These are phyloP conservation scores for Dendropsophus ebraccatus DNA, from an alignment of 2,113 vertebrate genomes.

Conservation along the genomic window DNA sequence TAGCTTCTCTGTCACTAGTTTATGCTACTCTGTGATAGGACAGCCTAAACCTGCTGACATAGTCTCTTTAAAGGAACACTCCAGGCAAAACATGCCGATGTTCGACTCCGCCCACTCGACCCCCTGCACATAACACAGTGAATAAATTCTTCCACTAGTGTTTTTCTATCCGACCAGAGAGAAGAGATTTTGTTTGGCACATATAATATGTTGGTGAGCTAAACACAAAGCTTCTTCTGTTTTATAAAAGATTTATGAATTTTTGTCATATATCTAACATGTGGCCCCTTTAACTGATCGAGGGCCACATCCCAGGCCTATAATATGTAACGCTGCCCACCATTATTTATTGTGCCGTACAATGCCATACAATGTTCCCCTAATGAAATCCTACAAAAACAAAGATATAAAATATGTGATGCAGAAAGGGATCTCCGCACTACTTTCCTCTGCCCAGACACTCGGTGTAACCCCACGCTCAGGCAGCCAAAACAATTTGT, in stretches of 20 bases:
- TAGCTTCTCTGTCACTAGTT: too few relatives aligned
- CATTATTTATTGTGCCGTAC: neutral
- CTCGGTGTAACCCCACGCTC: neutral
- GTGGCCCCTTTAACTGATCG: neutral
- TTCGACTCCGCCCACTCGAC: too few relatives aligned
- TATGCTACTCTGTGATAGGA: too few relatives aligned
- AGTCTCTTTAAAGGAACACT: too few relatives aligned
- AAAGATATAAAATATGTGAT: constrained; percentile 17
- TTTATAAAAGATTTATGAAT: neutral
- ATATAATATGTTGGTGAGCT: too few relatives aligned
- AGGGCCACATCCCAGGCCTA: neutral
- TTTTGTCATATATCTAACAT: neutral
- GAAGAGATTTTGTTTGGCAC: too few relatives aligned
- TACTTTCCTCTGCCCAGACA: constrained; percentile 14
- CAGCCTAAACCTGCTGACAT: too few relatives aligned
- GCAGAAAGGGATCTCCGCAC: neutral
- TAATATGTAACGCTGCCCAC: neutral
- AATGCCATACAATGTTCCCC: neutral
- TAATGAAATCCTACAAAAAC: neutral
- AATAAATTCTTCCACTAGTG: too few relatives aligned
- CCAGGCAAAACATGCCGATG: too few relatives aligned
- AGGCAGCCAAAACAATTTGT: constrained; percentile 35
- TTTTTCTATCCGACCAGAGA: too few relatives aligned
- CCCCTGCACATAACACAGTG: too few relatives aligned
- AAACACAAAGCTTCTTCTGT: neutral